Percentiles rank a stretch among this genome's conserved stretches.
Evolutionary conservation across 2,113 vertebrate genomes (phyloP).

Genomic region (Eublepharis macularius): DNA sequence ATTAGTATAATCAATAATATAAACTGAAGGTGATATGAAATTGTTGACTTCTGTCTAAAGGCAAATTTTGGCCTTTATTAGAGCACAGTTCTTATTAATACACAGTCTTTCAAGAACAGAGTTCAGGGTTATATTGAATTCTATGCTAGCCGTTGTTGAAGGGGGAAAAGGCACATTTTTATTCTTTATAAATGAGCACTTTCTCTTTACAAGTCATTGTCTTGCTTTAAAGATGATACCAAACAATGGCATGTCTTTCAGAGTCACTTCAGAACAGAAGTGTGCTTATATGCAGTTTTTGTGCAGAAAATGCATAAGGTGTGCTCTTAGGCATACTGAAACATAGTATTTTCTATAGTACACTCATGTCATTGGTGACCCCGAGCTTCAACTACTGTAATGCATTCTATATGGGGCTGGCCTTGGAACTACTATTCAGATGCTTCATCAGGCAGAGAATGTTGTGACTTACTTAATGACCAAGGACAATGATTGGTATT

Average conservation of each 20-base stretch:
- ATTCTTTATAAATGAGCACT: conserved; percentile 9
- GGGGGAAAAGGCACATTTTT: not conserved
- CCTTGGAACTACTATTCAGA: not conserved
- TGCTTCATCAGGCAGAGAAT: not conserved
- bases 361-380: not conserved
- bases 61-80: not conserved
- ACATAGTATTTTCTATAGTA: not conserved
- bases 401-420: not conserved
- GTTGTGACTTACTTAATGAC: not conserved
- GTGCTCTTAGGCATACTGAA: not conserved
- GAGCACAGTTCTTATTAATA: not conserved
- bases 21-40: not conserved
- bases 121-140: conserved; percentile 1
- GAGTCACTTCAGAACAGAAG: not conserved
- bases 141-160: not conserved
- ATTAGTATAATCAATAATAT: not conserved
- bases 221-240: not conserved
- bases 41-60: not conserved
- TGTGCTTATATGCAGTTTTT: not conserved
- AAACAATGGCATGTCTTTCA: conserved; percentile 9
- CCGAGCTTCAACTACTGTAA: not conserved
- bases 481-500: not conserved
- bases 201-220: not conserved
- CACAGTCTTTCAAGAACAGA: not conserved
- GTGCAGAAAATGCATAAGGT: not conserved